A percentile compares a stretch with the other conserved stretches of the same genome.
These are phyloP conservation scores for Callyntrura guangdongensis DNA, from an alignment of 2,888 invertebrate genomes.

Conservation along the genomic window DNA sequence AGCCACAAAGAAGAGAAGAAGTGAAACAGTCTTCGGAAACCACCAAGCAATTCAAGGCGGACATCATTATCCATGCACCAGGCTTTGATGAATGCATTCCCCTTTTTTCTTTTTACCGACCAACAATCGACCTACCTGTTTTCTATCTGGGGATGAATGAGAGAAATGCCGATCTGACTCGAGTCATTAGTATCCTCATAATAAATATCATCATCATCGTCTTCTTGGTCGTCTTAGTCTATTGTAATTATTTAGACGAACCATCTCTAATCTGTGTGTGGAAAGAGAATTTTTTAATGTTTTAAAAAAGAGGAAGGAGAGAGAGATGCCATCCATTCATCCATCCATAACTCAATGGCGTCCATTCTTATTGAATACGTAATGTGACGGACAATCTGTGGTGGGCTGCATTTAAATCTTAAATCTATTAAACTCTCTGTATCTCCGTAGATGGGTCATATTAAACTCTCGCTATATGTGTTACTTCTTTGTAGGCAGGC, in stretches of 20 bases:
- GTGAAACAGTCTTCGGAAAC: background rate
- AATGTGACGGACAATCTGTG: too few relatives aligned
- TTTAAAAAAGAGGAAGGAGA: too few relatives aligned
- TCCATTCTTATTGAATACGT: background rate
- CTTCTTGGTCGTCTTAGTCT: background rate
- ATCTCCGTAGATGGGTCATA: too few relatives aligned
- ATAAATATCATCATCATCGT: background rate
- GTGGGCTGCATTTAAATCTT: too few relatives aligned
- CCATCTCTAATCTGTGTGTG: background rate
- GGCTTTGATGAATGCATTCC: background rate
- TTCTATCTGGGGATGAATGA: background rate
- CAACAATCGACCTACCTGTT: background rate
- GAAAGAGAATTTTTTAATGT: background rate
- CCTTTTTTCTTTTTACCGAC: background rate
- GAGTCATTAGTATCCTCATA: conserved; percentile 47
- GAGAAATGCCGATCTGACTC: conserved; percentile 42
- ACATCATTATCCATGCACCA: background rate
- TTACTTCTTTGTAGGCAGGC: too few relatives aligned
- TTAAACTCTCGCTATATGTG: too few relatives aligned
- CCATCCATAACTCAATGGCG: background rate
- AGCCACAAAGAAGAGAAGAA: background rate
- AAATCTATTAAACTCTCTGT: too few relatives aligned
- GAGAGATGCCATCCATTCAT: background rate
- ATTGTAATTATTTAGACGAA: background rate
- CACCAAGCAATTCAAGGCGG: too few relatives aligned